Conservation (phyloP, 2,113 vertebrate genomes). For the Chionomys nivalis region DNA sequence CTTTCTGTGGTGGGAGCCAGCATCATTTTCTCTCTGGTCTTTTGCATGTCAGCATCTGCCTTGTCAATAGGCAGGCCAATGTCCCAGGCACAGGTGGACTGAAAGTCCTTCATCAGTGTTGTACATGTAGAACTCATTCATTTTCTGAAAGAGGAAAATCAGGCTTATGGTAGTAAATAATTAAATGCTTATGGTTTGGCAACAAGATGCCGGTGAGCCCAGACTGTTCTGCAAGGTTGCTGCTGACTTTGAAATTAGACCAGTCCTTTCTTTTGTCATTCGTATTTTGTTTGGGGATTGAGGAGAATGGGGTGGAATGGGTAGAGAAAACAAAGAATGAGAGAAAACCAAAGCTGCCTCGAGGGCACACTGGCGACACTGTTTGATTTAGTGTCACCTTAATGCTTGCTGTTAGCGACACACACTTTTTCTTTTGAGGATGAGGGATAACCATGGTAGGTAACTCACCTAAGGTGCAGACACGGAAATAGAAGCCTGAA, state of each 20-base stretch:
- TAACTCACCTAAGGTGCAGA: neutral
- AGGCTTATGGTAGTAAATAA: neutral
- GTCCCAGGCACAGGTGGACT: neutral
- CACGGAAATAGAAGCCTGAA: slow-evolving; percentile 26
- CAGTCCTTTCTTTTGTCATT: slow-evolving; percentile 31
- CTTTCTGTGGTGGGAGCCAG: neutral
- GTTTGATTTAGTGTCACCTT: neutral
- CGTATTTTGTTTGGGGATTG: neutral
- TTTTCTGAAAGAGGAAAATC: slow-evolving; percentile 12
- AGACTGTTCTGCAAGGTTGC: slow-evolving; percentile 1
- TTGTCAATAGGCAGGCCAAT: neutral
- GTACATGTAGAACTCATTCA: neutral
- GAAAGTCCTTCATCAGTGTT: neutral
- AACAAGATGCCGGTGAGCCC: neutral
- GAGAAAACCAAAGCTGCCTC: neutral
- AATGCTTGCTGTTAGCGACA: neutral
- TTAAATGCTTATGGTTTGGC: neutral
- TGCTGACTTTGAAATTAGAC: slow-evolving; percentile 12
- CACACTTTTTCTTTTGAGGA: slow-evolving; percentile 22
- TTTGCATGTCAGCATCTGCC: neutral
- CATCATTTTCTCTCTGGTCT: slow-evolving; percentile 16
- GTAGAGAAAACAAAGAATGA: neutral
- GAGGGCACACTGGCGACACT: neutral
- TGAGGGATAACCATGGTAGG: neutral
- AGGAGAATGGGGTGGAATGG: neutral